phyloP scores from a whole-genome alignment of 2,888 invertebrate species.

The Lottia gigantea region DNA sequence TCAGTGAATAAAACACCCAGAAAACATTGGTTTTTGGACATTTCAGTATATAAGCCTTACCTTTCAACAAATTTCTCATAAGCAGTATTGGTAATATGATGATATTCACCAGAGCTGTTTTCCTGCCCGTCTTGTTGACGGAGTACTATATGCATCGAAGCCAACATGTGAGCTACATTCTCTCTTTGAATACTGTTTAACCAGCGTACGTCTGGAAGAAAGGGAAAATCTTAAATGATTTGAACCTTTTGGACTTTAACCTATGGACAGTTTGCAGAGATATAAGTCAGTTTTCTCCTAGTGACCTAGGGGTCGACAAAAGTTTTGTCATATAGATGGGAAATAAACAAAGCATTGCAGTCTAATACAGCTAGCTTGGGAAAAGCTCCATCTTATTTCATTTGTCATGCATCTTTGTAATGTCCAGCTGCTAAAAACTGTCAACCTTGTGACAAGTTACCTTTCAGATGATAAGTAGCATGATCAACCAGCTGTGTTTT shows the following conservation, averaged over 20 bases:
- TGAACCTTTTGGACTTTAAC: too few relatives aligned
- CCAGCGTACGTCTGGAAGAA: conserved; percentile 52
- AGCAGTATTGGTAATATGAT: conserved; percentile 65
- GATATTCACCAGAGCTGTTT: conserved; percentile 57
- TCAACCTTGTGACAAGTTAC: conserved; percentile 32
- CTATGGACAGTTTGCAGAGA: too few relatives aligned
- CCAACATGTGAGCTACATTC: conserved; percentile 67
- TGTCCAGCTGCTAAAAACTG: too few relatives aligned
- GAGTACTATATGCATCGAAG: conserved; percentile 67
- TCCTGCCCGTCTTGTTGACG: conserved; percentile 64
- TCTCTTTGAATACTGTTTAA: conserved; percentile 60
- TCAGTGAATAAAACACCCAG: too few relatives aligned
- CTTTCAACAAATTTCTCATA: conserved; percentile 68
- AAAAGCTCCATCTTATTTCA: not conserved
- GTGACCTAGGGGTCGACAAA: too few relatives aligned
- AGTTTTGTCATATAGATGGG: too few relatives aligned
- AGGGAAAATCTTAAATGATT: not conserved
- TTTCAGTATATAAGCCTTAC: too few relatives aligned
- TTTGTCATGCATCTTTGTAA: not conserved
- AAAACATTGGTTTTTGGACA: too few relatives aligned
- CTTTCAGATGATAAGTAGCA: conserved; percentile 61
- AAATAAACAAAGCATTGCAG: too few relatives aligned
- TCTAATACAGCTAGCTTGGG: not conserved
- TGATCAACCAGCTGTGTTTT: conserved; percentile 64
- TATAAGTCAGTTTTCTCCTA: too few relatives aligned